Base-by-base conservation (phyloP, 2,888 invertebrate species). In the Platynereis dumerilii region DNA sequence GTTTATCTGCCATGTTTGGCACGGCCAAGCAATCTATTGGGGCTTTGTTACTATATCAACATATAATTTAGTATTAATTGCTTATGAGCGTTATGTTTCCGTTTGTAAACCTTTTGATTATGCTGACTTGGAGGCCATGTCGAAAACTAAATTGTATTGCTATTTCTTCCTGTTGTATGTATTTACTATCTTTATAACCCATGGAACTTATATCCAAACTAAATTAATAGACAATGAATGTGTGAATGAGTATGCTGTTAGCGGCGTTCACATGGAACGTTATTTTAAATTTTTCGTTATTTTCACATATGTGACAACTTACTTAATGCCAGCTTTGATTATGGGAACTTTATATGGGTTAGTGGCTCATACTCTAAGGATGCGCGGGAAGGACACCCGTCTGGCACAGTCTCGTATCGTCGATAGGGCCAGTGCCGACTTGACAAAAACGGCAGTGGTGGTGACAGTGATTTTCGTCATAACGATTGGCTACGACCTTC, bases 1-100 rank as follows among this genome's bases (percentile, higher is more conserved):
- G n/a, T 39, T 69, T 7, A 58, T 70, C 7, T 70, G 70, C 44
- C 57, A 69, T 39, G 60, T 48, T 12, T 70, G 70, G 70, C 70
- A 70, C 44, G 65, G 70, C 20, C 70, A 70, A 44, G 69, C 67
- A 2, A 42, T 69, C 15, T 70, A 66, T 58, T 70, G 70, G 70
- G 69, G 69, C 5, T 60, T 56, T 12, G 67, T 70, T 20, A 66
- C 66, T 1, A 26, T 66, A 20, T 70, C 70, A 26, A 70, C 66
- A 24, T 70, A 66, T 52, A 70, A 70, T 61, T 67, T 70, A 0
- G 64, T 70, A 24, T 24, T 64, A 2, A 65, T 70, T 34, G 54
- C 70, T 12, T 29, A 45, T 3, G 70, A 70, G 55, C 58, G 70
- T 34, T 69, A 62, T 55, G 15, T 69, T 52, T 66, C 68, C 5